Evolutionary conservation across 2,113 vertebrate species (phyloP).

Genomic region (Pyxicephalus adspersus): DNA sequence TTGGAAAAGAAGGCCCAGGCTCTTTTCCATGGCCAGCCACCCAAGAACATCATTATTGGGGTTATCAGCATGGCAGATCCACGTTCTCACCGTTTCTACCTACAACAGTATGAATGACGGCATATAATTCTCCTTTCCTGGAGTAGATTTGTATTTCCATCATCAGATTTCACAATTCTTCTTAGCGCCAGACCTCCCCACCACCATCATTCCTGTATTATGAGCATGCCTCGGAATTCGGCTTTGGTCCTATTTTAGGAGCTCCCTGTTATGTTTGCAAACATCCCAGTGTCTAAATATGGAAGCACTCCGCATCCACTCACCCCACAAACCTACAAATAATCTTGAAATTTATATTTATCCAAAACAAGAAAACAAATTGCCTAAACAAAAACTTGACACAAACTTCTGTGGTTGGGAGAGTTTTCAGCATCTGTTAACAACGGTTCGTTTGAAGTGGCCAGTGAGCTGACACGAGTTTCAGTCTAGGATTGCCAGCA

Average conservation of each 20-base stretch:
- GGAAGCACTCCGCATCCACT: neutral
- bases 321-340: conserved; percentile 34
- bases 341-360: conserved; percentile 31
- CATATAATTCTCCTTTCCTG: too few relatives aligned
- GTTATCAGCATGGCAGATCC: too few relatives aligned
- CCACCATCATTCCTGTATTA: too few relatives aligned
- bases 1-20: too few relatives aligned
- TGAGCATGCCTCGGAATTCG: too few relatives aligned
- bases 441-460: conserved; percentile 15
- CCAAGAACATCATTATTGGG: too few relatives aligned
- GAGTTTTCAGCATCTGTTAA: neutral
- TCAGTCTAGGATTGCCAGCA: neutral
- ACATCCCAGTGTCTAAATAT: neutral
- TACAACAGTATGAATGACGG: too few relatives aligned
- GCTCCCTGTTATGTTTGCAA: neutral
- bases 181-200: too few relatives aligned
- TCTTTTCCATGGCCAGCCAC: too few relatives aligned
- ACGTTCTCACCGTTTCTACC: too few relatives aligned
- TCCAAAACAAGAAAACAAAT: conserved; percentile 44
- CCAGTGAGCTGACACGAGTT: neutral
- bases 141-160: too few relatives aligned
- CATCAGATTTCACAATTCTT: too few relatives aligned
- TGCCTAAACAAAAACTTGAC: neutral
- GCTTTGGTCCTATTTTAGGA: neutral
- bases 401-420: neutral